Evolutionary conservation across 1,140 invertebrate genomes (phyloP).

Genomic region (Melipona quadrifasciata): DNA sequence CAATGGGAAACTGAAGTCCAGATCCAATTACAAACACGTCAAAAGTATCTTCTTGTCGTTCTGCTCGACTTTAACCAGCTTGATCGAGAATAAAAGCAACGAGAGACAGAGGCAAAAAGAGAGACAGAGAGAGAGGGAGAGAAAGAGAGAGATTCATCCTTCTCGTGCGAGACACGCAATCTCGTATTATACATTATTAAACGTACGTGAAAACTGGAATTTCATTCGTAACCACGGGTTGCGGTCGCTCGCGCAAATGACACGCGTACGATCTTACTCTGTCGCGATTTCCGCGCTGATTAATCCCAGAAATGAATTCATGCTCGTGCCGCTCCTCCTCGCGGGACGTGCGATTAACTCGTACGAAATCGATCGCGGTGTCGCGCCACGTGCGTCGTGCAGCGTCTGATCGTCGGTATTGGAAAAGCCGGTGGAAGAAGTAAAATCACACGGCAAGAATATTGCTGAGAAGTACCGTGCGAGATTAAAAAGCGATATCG

Average conservation of each 20-base stretch:
- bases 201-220: conserved; percentile 1
- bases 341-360: background rate
- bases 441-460: background rate
- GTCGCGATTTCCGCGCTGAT: background rate
- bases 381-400: no score
- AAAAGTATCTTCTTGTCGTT: background rate
- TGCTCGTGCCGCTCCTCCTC: background rate
- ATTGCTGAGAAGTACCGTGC: background rate
- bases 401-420: background rate
- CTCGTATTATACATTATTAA: conserved; percentile 1
- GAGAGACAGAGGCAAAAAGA: no score
- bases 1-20: background rate
- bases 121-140: no score
- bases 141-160: no score
- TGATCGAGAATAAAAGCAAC: background rate
- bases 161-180: background rate
- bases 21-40: background rate
- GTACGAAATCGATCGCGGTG: no score
- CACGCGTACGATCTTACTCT: no score
- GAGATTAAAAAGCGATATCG: no score
- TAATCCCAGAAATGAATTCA: background rate
- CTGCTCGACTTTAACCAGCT: background rate
- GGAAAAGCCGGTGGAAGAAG: background rate
- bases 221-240: background rate
- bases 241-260: background rate